Base-by-base conservation (phyloP, 2,888 invertebrate species). In the Noctua fimbriata region DNA sequence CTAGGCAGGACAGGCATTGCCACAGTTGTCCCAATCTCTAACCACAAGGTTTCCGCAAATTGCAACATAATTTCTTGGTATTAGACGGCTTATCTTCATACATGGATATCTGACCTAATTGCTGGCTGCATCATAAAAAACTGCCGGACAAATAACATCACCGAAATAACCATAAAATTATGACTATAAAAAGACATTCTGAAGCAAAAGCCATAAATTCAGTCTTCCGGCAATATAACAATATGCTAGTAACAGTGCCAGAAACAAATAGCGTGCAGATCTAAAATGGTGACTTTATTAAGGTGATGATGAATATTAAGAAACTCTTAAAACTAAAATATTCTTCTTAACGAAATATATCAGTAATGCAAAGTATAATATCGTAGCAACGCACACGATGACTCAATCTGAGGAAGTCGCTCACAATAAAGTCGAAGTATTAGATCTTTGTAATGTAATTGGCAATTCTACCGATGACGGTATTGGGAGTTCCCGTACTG, bases 401-500 rank as follows among this genome's bases (percentile, higher is more conserved):
- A 85, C 71, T 82, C 82, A 85, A 73, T n/a, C 65, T 44, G 41
- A 76, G 70, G 73, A 76, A 73, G 63, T 60, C 47, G n/a, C 52
- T 55, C 65, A 69, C 74, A 85, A 81, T 76, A 85, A 73, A 63
- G 58, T 66, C 73, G 32, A 73, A 72, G 85, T 66, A 82, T 85
- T 70, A 32, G 65, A 85, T 85, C 76, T 85, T 85, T 76, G 76
- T 84, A 81, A 71, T 84, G 78, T 85, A 82, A 85, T 85, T 84
- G 84, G 78, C 78, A 58, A 70, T 84, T 78, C 77, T 52, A 76
- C 65, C 24, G 67, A 69, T 84, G 85, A 77, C 69, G 65, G 36
- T 32, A 21, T 66, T 75, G 58, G 74, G 69, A 75, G 79, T 72
- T 79, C 71, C 76, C 73, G 73, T 49, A 69, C 36, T 44, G 74